Conservation (phyloP, 2,113 vertebrate species). For the Nyctereutes procyonoides region DNA sequence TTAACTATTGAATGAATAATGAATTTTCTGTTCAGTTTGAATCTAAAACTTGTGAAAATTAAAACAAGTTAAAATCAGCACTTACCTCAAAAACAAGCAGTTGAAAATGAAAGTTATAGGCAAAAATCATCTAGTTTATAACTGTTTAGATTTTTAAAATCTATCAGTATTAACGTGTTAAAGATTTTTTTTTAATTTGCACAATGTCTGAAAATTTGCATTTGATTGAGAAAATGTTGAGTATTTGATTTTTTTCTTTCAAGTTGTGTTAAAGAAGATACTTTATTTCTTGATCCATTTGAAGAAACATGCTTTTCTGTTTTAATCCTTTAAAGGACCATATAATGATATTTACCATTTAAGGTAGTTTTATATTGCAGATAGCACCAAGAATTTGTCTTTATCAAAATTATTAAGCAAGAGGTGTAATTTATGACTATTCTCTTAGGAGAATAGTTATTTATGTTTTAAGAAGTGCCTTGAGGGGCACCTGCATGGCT, state of each 20-base stretch:
- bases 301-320: background rate
- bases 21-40: constrained; percentile 45
- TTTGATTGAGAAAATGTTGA: constrained; percentile 34
- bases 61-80: constrained; percentile 38
- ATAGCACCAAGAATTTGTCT: background rate
- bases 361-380: constrained; percentile 20
- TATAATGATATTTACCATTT: background rate
- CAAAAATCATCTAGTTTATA: constrained; percentile 52
- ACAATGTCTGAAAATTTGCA: constrained; percentile 57
- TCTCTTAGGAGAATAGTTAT: background rate
- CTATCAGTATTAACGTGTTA: constrained; percentile 54
- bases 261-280: background rate
- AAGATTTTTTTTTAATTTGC: constrained; percentile 36
- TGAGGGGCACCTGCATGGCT: background rate
- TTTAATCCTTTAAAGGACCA: background rate
- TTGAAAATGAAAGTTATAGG: constrained; percentile 54
- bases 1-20: constrained; percentile 28
- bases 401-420: constrained; percentile 19
- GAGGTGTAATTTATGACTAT: background rate
- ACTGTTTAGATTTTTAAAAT: constrained; percentile 48
- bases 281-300: constrained; percentile 49
- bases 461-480: constrained; percentile 31
- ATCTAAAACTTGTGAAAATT: constrained; percentile 59
- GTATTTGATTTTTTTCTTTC: constrained; percentile 61
- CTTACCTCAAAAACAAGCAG: constrained; percentile 45